Evolutionary conservation across 1,140 invertebrate species (phyloP), one percentile per base, ranked within the genome.

Genomic region (Helicoverpa zea): DNA sequence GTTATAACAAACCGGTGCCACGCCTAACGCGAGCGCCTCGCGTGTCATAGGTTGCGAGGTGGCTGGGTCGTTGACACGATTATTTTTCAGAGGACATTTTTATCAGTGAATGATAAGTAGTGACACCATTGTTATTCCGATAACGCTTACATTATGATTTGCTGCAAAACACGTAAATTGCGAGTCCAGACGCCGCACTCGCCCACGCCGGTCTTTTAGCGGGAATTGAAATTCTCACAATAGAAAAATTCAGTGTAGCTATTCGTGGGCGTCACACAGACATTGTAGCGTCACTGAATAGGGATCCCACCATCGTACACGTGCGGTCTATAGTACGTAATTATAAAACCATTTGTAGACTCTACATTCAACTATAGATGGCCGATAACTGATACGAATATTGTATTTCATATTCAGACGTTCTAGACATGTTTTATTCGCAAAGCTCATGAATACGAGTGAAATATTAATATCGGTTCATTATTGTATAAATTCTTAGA

Each of bases 31-130:
- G 54, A 75, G n/a, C 43, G 56, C n/a, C 30, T 61, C 30, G 29
- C 29, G 74, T 23, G 47, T 70, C 68, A 72, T 80, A 74, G 75
- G 64, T 79, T 70, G 66, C 66, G 47, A 79, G 82, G 82, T 80
- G 78, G 68, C n/a, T 43, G 63, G 88, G 87, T 89, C 88, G 80
- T 87, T 89, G 88, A 89, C 75, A 63, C 51, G 9, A 30, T 54
- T 82, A 84, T 86, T 82, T 88, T 80, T 83, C 78, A 81, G 79
- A 79, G 79, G 76, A 76, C 75, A 77, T 78, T 70, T 82, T 83
- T 80, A 83, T 83, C 82, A 78, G 2, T 58, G 18, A 66, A 35
- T 66, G 82, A 83, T 80, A 80, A 83, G 63, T 72, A 16, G n/a
- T 66, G 56, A 66, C 61, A 58, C 79, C 74, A 83, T 83, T 83